Evolutionary conservation across 2,113 vertebrate genomes (phyloP), one percentile per base, ranked within the genome.

Genomic region (Rhinoderma darwinii): DNA sequence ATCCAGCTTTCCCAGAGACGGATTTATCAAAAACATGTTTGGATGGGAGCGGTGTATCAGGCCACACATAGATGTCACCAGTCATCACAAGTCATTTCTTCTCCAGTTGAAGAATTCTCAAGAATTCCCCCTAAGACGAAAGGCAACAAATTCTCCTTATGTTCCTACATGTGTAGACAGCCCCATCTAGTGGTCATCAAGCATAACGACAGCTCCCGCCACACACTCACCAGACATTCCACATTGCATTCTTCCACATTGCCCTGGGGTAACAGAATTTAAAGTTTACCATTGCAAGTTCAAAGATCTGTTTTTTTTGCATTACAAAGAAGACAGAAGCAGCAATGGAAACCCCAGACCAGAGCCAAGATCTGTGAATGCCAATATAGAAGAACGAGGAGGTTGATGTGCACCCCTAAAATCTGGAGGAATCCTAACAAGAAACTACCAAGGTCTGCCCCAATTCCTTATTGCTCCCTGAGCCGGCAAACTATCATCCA

Each of bases 181-280:
- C 39, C 14, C 79, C 79, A 61, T 82, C 79, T 66, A 63, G 79
- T 82, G 79, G 79, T 2, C 37, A 30, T 17, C 20, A 27, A 0
- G 7, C 18, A 66, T 41, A 14, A 44, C 32, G 3, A 44, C 56
- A 66, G n/a, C n/a, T n/a, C n/a, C n/a, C n/a, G n/a, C 41, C 22
- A 20, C 72, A 44, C 72, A 10, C 25, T 15, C 32, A 17, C 37
- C 37, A n/a, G 11, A 41, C 35, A 81, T 61, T 81, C 78, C 54
- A 41, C 77, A 15, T 41, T 81, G 54, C 78, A 81, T 81, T 63
- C 78, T 41, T 61, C 7, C 54, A 27, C 37, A 61, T 63, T 81
- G 54, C 78, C 79, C 79, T 44, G 56, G 39, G 79, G 37, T 82
- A 56, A 63, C 37, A 41, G 25, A 37, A 41, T 17, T 43, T n/a